Percentiles rank a stretch among this genome's conserved stretches.
These are phyloP conservation scores for Oncopeltus fasciatus DNA, from an alignment of 1,140 invertebrate genomes.

Conservation along the genomic window DNA sequence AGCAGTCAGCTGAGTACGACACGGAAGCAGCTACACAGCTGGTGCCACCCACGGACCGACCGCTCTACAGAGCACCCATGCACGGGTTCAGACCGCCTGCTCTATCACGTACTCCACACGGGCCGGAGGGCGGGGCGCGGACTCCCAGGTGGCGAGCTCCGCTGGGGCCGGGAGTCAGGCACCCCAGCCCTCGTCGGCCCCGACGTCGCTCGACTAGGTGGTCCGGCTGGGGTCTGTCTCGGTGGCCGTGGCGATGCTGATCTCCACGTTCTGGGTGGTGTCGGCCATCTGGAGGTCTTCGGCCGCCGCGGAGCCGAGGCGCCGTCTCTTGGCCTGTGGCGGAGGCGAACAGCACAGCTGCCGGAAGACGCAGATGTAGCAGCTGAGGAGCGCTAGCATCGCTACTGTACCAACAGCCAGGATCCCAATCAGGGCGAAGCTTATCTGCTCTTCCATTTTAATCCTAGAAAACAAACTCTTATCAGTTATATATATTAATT, in stretches of 20 bases:
- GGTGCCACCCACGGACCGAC: too few species aligned
- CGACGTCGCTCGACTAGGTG: slow-evolving; percentile 1
- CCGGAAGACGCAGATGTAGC: slow-evolving; percentile 38
- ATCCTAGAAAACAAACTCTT: too few species aligned
- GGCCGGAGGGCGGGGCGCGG: too few species aligned
- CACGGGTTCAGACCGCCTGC: too few species aligned
- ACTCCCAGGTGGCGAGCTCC: not conserved
- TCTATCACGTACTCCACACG: too few species aligned
- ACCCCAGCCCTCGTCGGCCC: not conserved
- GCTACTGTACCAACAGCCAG: slow-evolving; percentile 35
- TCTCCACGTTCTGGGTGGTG: slow-evolving; percentile 32
- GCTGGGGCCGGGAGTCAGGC: too few species aligned
- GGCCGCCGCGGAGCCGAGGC: slow-evolving; percentile 25
- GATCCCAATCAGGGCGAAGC: slow-evolving; percentile 35
- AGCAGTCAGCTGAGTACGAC: too few species aligned
- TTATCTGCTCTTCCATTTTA: slow-evolving; percentile 32
- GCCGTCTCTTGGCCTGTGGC: slow-evolving; percentile 21
- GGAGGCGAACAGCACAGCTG: slow-evolving; percentile 32
- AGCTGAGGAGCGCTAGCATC: slow-evolving; percentile 37
- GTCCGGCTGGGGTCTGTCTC: slow-evolving; percentile 24
- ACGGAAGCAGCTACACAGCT: too few species aligned
- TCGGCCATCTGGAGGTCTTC: slow-evolving; percentile 37
- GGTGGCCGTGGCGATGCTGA: slow-evolving; percentile 26
- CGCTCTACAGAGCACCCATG: too few species aligned
- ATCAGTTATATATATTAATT: too few species aligned